Evolutionary conservation across 2,113 vertebrate genomes (phyloP).

Genomic region (Cervus canadensis): DNA sequence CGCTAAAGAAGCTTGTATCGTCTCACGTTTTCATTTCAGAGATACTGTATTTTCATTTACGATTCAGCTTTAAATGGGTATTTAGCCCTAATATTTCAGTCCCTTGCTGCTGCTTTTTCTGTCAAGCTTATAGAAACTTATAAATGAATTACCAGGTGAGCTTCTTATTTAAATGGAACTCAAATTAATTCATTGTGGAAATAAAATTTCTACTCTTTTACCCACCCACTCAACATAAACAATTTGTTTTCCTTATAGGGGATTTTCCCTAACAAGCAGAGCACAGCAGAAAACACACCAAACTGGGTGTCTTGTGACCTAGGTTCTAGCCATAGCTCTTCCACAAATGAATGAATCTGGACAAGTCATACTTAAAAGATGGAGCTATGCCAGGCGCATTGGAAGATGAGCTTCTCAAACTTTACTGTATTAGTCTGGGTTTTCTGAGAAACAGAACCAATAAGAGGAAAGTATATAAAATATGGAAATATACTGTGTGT

Average conservation of each 20-base stretch:
- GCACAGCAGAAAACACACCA: not conserved
- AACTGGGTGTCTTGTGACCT: not conserved
- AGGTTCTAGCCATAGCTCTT: not conserved
- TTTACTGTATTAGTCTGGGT: not conserved
- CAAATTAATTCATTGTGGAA: conserved; percentile 56
- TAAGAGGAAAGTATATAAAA: not conserved
- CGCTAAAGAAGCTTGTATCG: not conserved
- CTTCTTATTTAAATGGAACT: conserved; percentile 34
- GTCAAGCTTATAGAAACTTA: conserved; percentile 48
- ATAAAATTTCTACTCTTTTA: conserved; percentile 44
- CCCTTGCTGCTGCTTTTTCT: conserved; percentile 5
- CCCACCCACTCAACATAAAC: not conserved
- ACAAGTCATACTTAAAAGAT: not conserved
- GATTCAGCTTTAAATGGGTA: not conserved
- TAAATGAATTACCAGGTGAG: conserved; percentile 41
- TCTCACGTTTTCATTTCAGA: conserved; percentile 38
- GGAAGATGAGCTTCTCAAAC: not conserved
- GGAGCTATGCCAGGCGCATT: not conserved
- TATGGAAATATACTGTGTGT: not conserved
- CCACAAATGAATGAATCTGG: not conserved
- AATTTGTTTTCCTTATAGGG: conserved; percentile 43
- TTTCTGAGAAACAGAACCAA: not conserved
- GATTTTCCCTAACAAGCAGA: conserved; percentile 7
- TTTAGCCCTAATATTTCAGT: conserved; percentile 44
- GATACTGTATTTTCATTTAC: conserved; percentile 15